Conservation (phyloP, 2,888 invertebrate genomes). For the Lordiphosa andalusiaca region DNA sequence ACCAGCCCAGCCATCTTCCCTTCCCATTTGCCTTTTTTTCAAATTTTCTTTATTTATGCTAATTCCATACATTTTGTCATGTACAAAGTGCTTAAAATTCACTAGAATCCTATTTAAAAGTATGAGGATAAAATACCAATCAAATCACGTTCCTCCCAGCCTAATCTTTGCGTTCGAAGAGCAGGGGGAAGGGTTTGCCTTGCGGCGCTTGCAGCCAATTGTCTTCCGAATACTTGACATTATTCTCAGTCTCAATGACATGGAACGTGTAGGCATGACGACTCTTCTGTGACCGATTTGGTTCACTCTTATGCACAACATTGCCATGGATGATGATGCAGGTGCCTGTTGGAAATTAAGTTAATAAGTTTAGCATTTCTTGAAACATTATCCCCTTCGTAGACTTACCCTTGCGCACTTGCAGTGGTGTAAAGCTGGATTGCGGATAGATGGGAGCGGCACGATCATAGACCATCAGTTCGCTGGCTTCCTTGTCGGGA, state of each 20-base stretch:
- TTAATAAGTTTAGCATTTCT: too few relatives aligned
- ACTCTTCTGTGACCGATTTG: conserved; percentile 90
- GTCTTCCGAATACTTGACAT: conserved; percentile 85
- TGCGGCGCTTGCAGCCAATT: conserved; percentile 93
- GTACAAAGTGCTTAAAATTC: conserved; percentile 44
- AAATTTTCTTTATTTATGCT: conserved; percentile 44
- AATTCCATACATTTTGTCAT: conserved; percentile 33
- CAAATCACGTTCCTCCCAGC: conserved; percentile 17
- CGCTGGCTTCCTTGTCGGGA: conserved; percentile 83
- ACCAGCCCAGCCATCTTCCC: too few relatives aligned
- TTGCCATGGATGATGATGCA: conserved; percentile 94
- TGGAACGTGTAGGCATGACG: conserved; percentile 98
- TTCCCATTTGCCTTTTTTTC: conserved; percentile 13
- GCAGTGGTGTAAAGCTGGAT: conserved; percentile 88
- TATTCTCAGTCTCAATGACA: conserved; percentile 89
- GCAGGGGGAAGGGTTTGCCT: conserved; percentile 85
- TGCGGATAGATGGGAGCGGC: conserved; percentile 86
- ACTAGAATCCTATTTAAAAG: conserved; percentile 47
- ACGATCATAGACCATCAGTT: conserved; percentile 85
- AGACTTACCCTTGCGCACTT: conserved; percentile 89
- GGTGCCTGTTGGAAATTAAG: conserved; percentile 83
- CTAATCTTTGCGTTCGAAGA: conserved; percentile 81
- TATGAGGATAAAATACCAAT: conserved; percentile 45
- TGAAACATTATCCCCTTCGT: accelerated
- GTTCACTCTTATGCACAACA: conserved; percentile 95